Conservation (phyloP, 2,113 vertebrate genomes). For the Propithecus coquereli region DNA sequence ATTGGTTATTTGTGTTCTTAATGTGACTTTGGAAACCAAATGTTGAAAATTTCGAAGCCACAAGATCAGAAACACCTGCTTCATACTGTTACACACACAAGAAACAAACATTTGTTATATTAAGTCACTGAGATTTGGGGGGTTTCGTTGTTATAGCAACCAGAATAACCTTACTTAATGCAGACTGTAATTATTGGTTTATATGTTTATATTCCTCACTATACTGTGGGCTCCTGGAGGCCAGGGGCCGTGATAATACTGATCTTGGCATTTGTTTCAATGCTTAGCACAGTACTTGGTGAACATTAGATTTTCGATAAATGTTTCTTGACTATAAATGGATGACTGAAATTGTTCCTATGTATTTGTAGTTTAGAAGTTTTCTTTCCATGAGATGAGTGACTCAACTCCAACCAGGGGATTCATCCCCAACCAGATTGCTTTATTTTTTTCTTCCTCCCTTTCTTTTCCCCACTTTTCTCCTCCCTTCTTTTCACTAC, state of each 20-base stretch:
- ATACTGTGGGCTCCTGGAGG: neutral
- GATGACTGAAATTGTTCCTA: neutral
- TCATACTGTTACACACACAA: neutral
- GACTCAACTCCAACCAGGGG: neutral
- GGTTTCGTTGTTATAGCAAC: neutral
- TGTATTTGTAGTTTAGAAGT: neutral
- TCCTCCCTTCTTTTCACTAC: neutral
- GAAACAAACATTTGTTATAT: neutral
- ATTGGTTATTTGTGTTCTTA: constrained; percentile 19
- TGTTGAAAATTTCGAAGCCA: neutral
- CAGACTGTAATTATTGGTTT: neutral
- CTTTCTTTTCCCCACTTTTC: neutral
- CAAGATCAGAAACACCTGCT: neutral
- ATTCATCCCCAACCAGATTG: neutral
- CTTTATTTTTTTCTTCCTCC: neutral
- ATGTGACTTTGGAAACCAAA: constrained; percentile 12
- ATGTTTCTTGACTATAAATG: neutral
- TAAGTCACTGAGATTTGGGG: neutral
- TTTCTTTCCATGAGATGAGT: neutral
- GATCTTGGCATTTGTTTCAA: neutral
- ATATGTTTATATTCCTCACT: neutral
- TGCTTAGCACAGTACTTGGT: neutral
- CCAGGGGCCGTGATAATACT: neutral
- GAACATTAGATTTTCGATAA: neutral
- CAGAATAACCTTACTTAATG: neutral